phyloP scores from a whole-genome alignment of 2,113 vertebrate genomes.

The Mus pahari region DNA sequence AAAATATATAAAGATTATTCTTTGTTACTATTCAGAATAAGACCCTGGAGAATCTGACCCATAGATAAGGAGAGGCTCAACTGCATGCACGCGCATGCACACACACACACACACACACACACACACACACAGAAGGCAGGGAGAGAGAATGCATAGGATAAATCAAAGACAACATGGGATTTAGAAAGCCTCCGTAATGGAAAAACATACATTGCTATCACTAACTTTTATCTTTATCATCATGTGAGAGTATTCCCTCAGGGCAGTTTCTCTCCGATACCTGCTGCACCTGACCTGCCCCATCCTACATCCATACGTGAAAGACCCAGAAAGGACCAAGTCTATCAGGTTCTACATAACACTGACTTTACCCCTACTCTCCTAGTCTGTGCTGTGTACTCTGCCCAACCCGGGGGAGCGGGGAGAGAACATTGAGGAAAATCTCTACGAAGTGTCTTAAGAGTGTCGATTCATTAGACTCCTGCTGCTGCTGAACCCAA shows the following conservation, averaged over 20 bases:
- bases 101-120: neutral
- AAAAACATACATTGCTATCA: conserved; percentile 18
- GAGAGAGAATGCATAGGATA: neutral
- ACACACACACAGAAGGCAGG: too few species aligned
- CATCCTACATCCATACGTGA: neutral
- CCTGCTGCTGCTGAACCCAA: neutral
- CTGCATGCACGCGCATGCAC: neutral
- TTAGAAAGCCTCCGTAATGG: neutral
- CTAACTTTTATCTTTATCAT: neutral
- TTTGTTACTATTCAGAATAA: neutral
- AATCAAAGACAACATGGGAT: neutral
- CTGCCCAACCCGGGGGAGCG: accelerated
- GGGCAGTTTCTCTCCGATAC: conserved; percentile 20
- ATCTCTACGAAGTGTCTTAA: neutral
- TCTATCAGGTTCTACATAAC: neutral
- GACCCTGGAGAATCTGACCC: neutral
- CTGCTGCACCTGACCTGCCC: too few species aligned
- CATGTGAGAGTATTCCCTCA: neutral
- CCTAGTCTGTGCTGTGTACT: neutral
- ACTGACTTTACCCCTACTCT: neutral
- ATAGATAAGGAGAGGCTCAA: neutral
- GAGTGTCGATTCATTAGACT: neutral
- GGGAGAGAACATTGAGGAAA: neutral
- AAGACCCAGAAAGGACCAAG: neutral
- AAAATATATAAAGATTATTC: neutral